Evolutionary conservation across 2,797 vertebrate species (phyloP).

Genomic region (Spheniscus humboldti): DNA sequence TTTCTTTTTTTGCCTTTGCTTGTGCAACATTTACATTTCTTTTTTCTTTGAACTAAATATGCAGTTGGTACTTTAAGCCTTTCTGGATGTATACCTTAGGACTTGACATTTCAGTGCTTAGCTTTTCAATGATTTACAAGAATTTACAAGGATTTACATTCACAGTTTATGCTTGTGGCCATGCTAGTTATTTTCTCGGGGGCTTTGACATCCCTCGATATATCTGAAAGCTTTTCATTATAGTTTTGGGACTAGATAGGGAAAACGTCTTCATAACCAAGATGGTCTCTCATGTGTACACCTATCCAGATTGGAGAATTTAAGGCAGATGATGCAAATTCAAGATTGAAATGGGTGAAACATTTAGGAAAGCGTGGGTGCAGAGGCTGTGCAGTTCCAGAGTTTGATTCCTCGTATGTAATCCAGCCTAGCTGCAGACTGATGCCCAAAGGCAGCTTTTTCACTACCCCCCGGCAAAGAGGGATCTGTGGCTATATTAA

Average conservation of each 20-base stretch:
- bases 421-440: background rate
- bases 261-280: background rate
- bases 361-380: fast-evolving
- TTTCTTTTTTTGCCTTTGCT: background rate
- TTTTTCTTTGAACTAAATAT: background rate
- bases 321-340: background rate
- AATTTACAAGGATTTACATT: background rate
- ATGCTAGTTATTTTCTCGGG: background rate
- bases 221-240: background rate
- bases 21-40: background rate
- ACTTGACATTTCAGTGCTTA: background rate
- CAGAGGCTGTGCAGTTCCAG: background rate
- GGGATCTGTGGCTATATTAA: background rate
- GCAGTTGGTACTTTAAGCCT: background rate
- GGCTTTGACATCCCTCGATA: background rate
- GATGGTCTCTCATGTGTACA: background rate
- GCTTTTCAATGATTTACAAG: background rate
- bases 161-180: background rate
- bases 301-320: background rate
- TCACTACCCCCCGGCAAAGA: background rate
- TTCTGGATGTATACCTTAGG: background rate
- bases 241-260: background rate
- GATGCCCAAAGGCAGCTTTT: background rate
- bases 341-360: background rate
- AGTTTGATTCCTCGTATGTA: background rate